Evolutionary conservation across 1,140 invertebrate genomes (phyloP), one percentile per base, ranked within the genome.

Genomic region (Drosophila malerkotliana): DNA sequence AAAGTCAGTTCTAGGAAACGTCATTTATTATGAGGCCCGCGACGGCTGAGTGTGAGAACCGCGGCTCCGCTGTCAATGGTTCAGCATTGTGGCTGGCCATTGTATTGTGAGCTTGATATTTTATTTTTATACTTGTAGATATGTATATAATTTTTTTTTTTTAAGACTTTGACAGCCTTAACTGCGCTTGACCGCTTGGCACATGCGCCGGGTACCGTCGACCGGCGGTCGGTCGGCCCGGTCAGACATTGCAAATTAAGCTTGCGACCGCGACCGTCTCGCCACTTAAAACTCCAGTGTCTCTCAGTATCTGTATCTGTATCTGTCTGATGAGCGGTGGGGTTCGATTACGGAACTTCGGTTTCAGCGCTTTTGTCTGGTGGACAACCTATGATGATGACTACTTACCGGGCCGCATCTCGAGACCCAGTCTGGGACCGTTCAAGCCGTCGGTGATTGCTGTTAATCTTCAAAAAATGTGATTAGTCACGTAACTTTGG

Each of bases 401-500:
- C 82, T 81, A 81, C 77, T 71, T 71, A 57, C 64, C 64, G 24
- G 63, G 51, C 45, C 54, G 62, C 28, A 47, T 47, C 48, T 45
- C n/a, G 72, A 51, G 72, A 59, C 72, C 59, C 62, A 51, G 61
- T 76, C 72, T 76, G 72, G 73, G 62, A 74, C 72, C 72, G 73
- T 76, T 76, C 54, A 68, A 67, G 57, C 64, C 56, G 60, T 57
- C 79, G 82, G 78, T 87, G 82, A 87, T 88, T 87, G 83, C 75
- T 87, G 83, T 77, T 88, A 87, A 87, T 87, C 82, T 87, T 69
- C 56, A 72, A 37, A 61, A 83, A 83, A 87, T 88, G 83, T 88
- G 83, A 87, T 87, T 87, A 87, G 82, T 87, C 82, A 87, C 82
- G 82, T 87, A 88, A 88, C 81, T 74, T 84, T 84, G 79, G 80